Conservation (phyloP, 2,113 vertebrate species). For the Pseudopipra pipra region DNA sequence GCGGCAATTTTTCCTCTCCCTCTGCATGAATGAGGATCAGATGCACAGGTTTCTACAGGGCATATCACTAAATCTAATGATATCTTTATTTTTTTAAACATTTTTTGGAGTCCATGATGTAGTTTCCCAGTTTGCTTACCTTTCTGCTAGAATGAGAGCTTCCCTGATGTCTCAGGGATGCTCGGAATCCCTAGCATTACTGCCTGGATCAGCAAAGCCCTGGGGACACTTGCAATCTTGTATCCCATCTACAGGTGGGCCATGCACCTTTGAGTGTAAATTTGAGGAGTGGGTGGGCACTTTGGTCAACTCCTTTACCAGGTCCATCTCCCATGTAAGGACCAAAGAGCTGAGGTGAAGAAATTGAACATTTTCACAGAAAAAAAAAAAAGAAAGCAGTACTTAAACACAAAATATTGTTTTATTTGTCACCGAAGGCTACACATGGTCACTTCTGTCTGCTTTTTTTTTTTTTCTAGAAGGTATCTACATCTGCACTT, state of each 20-base stretch:
- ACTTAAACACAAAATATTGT: conserved; percentile 98
- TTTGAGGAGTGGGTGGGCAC: not conserved
- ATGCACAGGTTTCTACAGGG: not conserved
- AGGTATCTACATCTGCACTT: conserved; percentile 98
- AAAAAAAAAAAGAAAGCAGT: not conserved
- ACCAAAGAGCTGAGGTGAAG: not conserved
- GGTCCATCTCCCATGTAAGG: not conserved
- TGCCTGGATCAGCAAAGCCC: not conserved
- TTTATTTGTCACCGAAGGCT: conserved; percentile 97
- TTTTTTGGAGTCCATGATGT: not conserved
- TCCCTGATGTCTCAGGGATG: not conserved
- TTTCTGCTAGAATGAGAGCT: not conserved
- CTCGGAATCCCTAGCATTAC: not conserved
- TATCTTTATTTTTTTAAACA: not conserved
- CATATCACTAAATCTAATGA: not conserved
- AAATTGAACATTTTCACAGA: not conserved
- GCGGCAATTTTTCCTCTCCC: not conserved
- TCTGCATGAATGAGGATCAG: not conserved
- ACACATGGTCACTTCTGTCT: conserved; percentile 90
- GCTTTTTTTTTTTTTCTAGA: conserved; percentile 81
- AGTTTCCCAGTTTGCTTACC: not conserved
- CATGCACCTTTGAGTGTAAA: not conserved
- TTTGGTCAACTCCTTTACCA: not conserved
- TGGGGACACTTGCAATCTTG: not conserved
- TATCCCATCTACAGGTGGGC: fast-evolving